Percentiles rank a stretch among this genome's conserved stretches.
These are phyloP conservation scores for Leptoteleia sp. DNA, from an alignment of 1,140 invertebrate species.

Conservation along the genomic window DNA sequence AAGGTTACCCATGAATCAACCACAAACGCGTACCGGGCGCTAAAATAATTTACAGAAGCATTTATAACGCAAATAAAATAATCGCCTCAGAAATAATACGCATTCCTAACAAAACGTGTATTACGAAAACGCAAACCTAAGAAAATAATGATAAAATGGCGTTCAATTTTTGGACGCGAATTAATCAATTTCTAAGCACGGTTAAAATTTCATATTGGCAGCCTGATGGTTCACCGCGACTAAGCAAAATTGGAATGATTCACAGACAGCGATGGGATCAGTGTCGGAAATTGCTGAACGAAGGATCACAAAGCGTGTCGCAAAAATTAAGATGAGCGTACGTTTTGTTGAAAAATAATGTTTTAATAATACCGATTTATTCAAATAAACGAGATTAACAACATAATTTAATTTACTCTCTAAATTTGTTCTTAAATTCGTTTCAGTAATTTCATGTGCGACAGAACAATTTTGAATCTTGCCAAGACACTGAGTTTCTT, in stretches of 20 bases:
- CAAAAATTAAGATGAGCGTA: constrained; percentile 36
- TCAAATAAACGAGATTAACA: constrained; percentile 41
- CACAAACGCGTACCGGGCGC: constrained; percentile 66
- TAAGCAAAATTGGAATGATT: constrained; percentile 39
- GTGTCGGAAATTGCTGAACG: constrained; percentile 12
- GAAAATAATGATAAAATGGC: constrained; percentile 31
- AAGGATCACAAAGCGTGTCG: constrained; percentile 10
- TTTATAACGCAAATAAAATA: constrained; percentile 41
- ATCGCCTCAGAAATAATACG: constrained; percentile 39
- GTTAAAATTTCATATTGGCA: constrained; percentile 55
- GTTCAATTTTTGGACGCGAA: constrained; percentile 6
- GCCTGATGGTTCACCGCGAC: constrained; percentile 45
- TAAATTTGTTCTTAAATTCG: constrained; percentile 31
- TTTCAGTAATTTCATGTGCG: constrained; percentile 23
- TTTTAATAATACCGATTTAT: constrained; percentile 50
- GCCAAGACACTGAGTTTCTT: constrained; percentile 62
- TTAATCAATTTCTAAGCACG: constrained; percentile 45
- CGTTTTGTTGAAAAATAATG: constrained; percentile 57
- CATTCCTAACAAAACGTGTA: constrained; percentile 37
- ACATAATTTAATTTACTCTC: constrained; percentile 35
- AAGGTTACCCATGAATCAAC: constrained; percentile 48
- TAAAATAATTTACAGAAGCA: constrained; percentile 65
- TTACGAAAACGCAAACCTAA: constrained; percentile 57
- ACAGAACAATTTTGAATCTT: constrained; percentile 46
- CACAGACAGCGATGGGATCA: constrained; percentile 35